phyloP scores from a whole-genome alignment of 2,113 vertebrate species.

The Hucho hucho region DNA sequence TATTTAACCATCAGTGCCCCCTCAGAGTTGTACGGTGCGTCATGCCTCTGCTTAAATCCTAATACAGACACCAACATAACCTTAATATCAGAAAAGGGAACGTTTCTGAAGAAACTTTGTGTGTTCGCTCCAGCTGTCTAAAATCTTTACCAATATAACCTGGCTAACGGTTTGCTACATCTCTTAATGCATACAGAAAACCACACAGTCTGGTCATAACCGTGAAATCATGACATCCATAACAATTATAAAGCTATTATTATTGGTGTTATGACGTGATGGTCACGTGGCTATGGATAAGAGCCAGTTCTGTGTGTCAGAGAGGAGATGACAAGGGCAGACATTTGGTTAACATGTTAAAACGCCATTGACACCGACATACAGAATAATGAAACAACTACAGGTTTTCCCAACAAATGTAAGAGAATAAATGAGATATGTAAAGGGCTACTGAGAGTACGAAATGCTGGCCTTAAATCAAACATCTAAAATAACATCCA shows the following conservation, averaged over 20 bases:
- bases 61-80: constrained; percentile 77
- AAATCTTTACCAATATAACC: constrained; percentile 44
- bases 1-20: too few species aligned
- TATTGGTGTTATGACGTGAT: too few species aligned
- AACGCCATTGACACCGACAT: constrained; percentile 82
- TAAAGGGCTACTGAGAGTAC: constrained; percentile 91
- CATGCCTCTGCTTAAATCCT: constrained; percentile 75
- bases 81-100: too few species aligned
- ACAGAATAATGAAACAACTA: constrained; percentile 74
- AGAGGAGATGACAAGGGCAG: constrained; percentile 81
- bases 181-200: constrained; percentile 83
- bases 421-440: constrained; percentile 72
- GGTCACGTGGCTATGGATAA: too few species aligned
- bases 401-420: constrained; percentile 82
- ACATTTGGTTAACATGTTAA: constrained; percentile 88
- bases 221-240: neutral
- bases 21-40: constrained; percentile 15
- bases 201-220: constrained; percentile 14
- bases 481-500: constrained; percentile 86
- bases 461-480: constrained; percentile 89
- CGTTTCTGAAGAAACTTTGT: too few species aligned
- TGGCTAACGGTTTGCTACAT: constrained; percentile 85
- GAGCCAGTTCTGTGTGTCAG: constrained; percentile 77
- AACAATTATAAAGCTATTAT: too few species aligned
- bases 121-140: too few species aligned